Percentiles rank a stretch among this genome's conserved stretches.
Evolutionary conservation across 1,140 invertebrate genomes (phyloP).

Genomic region (Vanessa tameamea): DNA sequence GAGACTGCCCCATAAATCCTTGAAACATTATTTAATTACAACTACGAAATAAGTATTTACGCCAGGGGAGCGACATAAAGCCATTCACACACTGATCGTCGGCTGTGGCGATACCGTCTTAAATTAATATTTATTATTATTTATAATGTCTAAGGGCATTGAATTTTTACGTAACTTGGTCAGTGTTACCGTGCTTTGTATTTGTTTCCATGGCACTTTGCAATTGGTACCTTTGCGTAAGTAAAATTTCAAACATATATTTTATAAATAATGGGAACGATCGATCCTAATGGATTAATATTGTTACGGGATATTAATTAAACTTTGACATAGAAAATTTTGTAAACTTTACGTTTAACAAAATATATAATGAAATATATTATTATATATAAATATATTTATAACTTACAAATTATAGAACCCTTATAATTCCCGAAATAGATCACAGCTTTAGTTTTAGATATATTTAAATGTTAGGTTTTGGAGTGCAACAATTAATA

Average conservation of each 20-base stretch:
- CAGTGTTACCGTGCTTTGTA: conserved; percentile 48
- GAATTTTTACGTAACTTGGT: conserved; percentile 20
- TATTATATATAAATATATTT: too few species aligned
- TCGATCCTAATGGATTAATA: too few species aligned
- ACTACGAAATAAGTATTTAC: conserved; percentile 53
- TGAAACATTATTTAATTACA: conserved; percentile 60
- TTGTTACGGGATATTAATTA: too few species aligned
- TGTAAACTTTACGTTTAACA: not conserved
- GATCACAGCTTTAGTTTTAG: too few species aligned
- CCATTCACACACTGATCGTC: conserved; percentile 54
- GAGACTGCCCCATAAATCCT: conserved; percentile 52
- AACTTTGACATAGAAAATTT: too few species aligned
- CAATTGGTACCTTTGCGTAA: conserved; percentile 70
- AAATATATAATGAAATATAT: not conserved
- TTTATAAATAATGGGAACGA: too few species aligned
- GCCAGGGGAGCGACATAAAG: conserved; percentile 36
- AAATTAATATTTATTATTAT: conserved; percentile 9
- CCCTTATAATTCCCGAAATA: too few species aligned
- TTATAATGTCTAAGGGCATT: conserved; percentile 37
- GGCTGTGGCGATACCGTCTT: conserved; percentile 44
- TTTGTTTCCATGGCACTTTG: conserved; percentile 53
- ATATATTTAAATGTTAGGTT: too few species aligned
- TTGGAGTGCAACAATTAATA: too few species aligned
- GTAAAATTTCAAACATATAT: conserved; percentile 39
- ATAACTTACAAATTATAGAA: too few species aligned